Base-by-base conservation (phyloP, 2,888 invertebrate species). In the Zele albiditarsus region DNA sequence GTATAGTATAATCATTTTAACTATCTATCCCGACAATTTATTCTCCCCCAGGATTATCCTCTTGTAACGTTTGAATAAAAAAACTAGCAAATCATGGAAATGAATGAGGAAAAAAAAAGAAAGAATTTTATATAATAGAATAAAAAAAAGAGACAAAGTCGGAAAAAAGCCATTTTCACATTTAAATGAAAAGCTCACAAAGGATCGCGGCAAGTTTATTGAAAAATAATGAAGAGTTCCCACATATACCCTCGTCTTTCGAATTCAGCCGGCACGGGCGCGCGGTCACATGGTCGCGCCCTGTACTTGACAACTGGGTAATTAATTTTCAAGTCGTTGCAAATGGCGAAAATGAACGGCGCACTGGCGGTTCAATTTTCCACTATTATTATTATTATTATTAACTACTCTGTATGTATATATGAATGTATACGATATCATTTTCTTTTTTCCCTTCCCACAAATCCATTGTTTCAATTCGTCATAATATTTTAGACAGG, bases 301-400 rank as follows among this genome's bases (percentile, higher is more conserved):
- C 85, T 87, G 86, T 81, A 82, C 80, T 84, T 87, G 86, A 86
- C 86, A 86, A 86, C 83, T 80, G 80, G 84, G 84, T 87, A 87
- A 87, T 87, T 87, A 87, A 86, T 86, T 87, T 87, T 87, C 85
- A 84, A 86, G 84, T 82, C 81, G 81, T 81, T 38, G 73, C 62
- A 70, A 80, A 82, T 82, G 82, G 82, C 81, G 84, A 82, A 86
- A 85, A 87, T 84, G 84, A 87, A 85, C 83, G 82, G 80, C 42
- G 62, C 42, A 14, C 23, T 28, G 4, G 63, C 81, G 81, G 78
- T 83, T 84, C 85, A 84, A 84, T 80, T 71, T 76, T 71, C 70
- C 12, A 25, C 23, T 38, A 66, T 53, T 68, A 57, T 49, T 68
- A 28, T 57, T n/a, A 25, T 23, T 53, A 53, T 14, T 27, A 58